Base-by-base conservation (phyloP, 2,797 vertebrate species). In the Bryconaethiops microstoma region DNA sequence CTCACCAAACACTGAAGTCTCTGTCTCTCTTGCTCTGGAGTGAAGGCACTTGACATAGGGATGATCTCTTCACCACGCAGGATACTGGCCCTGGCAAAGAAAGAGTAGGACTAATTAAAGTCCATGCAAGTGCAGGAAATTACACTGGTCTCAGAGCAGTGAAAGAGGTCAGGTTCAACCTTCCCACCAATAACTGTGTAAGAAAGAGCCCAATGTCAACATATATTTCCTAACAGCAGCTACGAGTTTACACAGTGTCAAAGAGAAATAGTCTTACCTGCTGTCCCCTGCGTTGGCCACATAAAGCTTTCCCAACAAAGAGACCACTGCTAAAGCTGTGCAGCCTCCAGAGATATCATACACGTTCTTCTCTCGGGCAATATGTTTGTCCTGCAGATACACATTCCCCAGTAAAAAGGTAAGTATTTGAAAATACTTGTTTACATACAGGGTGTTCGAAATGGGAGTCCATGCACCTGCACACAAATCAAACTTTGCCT, bases 41-140 rank as follows among this genome's bases (percentile, higher is more conserved):
- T 99, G 91, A 99, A 99, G 92, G 99, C 97, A 64, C 96, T 94
- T 86, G 98, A 99, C 97, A 99, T 94, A 83, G 96, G 96, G 88
- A 97, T 92, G 88, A 99, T 94, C 91, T 99, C 97, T 0, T 96
- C 96, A 0, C 92, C 95, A 87, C 95, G 94, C 86, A 99, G 90
- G 88, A 99, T 96, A 91, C 99, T 96, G 79, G 98, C 98, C 93
- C 98, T 99, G 92, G 82, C 1, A 75, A 81, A 70, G 82, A 88
- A 39, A 65, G 0, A 77, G 88, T 83, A 14, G 88, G 68, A 74
- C 42, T 45, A 35, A 35, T 35, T 14, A 62, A 16, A 63, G 14
- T 35, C 74, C 19, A 72, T 16, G 54, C 8, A 16, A 23, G 59
- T 39, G 21, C 10, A 1, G 5, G 23, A 63, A n/a, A 16, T 1